phyloP scores from a whole-genome alignment of 2,113 vertebrate species.

The Myanophis thanlyinensis region DNA sequence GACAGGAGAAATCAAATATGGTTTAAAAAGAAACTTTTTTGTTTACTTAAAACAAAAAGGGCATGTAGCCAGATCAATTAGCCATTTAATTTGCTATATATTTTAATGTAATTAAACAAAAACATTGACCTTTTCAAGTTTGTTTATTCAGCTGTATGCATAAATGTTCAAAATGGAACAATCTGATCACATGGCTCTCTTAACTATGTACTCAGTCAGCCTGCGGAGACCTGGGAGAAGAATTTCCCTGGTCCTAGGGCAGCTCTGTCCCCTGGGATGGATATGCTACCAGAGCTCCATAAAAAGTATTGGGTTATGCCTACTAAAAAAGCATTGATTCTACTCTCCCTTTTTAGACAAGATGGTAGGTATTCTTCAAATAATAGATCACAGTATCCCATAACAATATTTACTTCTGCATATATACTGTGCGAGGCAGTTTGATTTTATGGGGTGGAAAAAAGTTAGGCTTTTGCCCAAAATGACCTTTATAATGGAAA shows the following conservation, averaged over 20 bases:
- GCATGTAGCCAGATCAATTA: background rate
- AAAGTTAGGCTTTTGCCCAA: constrained; percentile 30
- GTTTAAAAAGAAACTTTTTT: fast-evolving
- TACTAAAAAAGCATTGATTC: background rate
- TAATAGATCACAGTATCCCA: background rate
- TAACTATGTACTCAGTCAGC: constrained; percentile 5
- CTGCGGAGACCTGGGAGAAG: background rate
- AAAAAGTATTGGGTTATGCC: background rate
- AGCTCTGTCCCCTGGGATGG: background rate
- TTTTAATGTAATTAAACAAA: background rate
- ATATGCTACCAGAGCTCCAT: background rate
- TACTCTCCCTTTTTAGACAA: background rate
- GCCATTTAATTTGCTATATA: background rate
- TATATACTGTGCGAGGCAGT: background rate
- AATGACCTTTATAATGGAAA: constrained; percentile 3
- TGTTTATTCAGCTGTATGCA: background rate
- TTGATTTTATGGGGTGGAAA: constrained; percentile 24
- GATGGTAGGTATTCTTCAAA: background rate
- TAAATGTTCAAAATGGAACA: background rate
- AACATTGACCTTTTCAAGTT: background rate
- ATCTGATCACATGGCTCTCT: fast-evolving
- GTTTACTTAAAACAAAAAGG: background rate
- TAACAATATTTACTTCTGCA: background rate
- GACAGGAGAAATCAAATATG: background rate
- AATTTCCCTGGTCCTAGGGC: constrained; percentile 7